Evolutionary conservation across 2,797 vertebrate genomes (phyloP).

Genomic region (Phrynocephalus forsythii): DNA sequence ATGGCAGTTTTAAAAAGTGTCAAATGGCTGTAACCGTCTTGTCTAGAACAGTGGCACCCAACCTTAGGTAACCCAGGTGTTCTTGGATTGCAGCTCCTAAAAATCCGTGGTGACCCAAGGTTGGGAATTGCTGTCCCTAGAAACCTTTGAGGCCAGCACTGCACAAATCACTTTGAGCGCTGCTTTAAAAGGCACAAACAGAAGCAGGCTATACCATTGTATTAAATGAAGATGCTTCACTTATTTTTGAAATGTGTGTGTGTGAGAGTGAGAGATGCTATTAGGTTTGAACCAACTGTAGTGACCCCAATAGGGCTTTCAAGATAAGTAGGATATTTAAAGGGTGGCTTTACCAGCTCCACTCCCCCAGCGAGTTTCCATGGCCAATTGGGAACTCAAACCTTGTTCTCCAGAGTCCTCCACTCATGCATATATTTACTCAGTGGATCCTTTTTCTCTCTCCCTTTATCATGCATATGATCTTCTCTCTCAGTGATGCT

Average conservation of each 20-base stretch:
- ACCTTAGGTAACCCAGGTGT: no score
- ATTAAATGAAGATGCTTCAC: neutral
- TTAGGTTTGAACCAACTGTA: no score
- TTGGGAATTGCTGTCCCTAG: neutral
- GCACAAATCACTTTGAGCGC: neutral
- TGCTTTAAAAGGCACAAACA: neutral
- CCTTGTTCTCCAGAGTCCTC: no score
- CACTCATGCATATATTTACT: neutral
- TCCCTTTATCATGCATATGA: neutral
- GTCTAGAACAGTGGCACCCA: neutral
- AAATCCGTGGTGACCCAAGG: no score
- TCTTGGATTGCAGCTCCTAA: no score
- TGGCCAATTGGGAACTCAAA: no score
- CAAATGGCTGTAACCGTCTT: neutral
- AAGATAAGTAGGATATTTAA: no score
- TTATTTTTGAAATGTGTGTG: neutral
- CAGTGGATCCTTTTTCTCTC: neutral
- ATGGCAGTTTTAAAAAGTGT: neutral
- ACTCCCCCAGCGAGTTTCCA: no score
- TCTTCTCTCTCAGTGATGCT: neutral
- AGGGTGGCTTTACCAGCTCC: no score
- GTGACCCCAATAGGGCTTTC: no score
- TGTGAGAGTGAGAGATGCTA: no score
- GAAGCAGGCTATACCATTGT: neutral
- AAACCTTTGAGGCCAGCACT: neutral